Evolutionary conservation across 2,797 vertebrate genomes (phyloP).

Genomic region (Chanos chanos): DNA sequence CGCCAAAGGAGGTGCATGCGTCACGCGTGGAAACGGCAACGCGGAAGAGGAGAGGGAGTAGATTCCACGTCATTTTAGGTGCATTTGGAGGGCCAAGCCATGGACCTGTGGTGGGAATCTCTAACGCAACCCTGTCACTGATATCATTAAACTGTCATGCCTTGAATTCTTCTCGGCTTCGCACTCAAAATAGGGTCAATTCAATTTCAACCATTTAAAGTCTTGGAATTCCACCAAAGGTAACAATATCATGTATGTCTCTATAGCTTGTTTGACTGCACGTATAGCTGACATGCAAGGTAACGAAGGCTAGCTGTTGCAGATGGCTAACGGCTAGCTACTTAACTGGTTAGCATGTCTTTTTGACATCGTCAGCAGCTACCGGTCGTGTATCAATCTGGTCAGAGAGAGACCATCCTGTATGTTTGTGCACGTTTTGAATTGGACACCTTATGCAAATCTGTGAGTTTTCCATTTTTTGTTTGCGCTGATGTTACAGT

Average conservation of each 20-base stretch:
- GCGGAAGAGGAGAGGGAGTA: conserved; percentile 68
- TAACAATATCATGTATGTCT: conserved; percentile 5
- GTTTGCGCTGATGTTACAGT: too few species aligned
- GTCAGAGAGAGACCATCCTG: too few species aligned
- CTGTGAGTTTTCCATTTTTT: too few species aligned
- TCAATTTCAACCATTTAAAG: not conserved
- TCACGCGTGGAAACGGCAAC: conserved; percentile 51
- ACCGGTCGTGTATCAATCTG: too few species aligned
- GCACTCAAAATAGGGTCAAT: not conserved
- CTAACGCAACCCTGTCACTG: conserved; percentile 11
- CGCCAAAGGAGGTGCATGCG: conserved; percentile 36
- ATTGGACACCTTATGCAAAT: too few species aligned
- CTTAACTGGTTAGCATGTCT: too few species aligned
- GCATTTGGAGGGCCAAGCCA: conserved; percentile 45
- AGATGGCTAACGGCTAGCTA: too few species aligned
- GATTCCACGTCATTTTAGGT: conserved; percentile 74
- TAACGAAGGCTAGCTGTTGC: too few species aligned
- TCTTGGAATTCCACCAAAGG: conserved; percentile 17
- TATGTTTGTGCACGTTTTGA: too few species aligned
- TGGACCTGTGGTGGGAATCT: conserved; percentile 32
- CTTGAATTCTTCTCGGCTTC: not conserved
- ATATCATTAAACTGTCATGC: not conserved
- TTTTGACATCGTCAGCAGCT: too few species aligned
- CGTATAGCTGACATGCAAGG: too few species aligned
- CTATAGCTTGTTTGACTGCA: not conserved